Evolutionary conservation across 2,888 invertebrate species (phyloP).

Genomic region (Pammene fasciana): DNA sequence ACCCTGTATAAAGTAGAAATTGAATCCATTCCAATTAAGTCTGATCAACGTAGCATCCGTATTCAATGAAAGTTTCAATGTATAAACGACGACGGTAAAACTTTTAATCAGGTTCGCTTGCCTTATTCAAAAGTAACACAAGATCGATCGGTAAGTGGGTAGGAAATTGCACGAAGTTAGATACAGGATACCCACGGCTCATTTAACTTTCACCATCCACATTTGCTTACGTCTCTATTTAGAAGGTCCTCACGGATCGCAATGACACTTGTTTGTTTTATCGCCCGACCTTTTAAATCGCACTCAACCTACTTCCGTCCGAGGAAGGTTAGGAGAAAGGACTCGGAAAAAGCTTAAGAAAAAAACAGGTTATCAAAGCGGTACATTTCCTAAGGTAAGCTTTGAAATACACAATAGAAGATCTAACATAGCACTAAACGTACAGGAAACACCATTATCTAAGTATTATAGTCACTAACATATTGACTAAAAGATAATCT

Average conservation of each 20-base stretch:
- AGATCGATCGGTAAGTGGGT: constrained; percentile 57
- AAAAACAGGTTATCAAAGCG: constrained; percentile 41
- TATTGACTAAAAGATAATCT: too few relatives aligned
- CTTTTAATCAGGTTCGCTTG: constrained; percentile 54
- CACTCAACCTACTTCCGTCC: constrained; percentile 57
- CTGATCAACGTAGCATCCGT: constrained; percentile 1
- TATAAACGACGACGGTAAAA: constrained; percentile 45
- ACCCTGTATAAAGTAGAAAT: too few relatives aligned
- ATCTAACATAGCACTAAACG: constrained; percentile 1
- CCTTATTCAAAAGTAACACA: constrained; percentile 57
- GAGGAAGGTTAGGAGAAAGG: constrained; percentile 42
- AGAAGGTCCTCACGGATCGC: constrained; percentile 60
- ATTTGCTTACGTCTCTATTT: constrained; percentile 71
- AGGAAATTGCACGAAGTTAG: constrained; percentile 62
- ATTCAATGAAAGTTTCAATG: constrained; percentile 18
- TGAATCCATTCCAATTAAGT: not conserved
- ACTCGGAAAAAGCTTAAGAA: constrained; percentile 39
- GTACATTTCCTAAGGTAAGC: constrained; percentile 20
- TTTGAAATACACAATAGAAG: constrained; percentile 26
- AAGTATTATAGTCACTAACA: too few relatives aligned
- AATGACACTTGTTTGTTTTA: constrained; percentile 72
- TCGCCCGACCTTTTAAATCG: constrained; percentile 62
- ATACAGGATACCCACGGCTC: constrained; percentile 64
- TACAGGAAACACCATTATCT: not conserved
- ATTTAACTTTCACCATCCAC: constrained; percentile 70